These are phyloP conservation scores for Megalurothrips usitatus DNA, from an alignment of 2,888 invertebrate genomes.

Conservation along the genomic window DNA sequence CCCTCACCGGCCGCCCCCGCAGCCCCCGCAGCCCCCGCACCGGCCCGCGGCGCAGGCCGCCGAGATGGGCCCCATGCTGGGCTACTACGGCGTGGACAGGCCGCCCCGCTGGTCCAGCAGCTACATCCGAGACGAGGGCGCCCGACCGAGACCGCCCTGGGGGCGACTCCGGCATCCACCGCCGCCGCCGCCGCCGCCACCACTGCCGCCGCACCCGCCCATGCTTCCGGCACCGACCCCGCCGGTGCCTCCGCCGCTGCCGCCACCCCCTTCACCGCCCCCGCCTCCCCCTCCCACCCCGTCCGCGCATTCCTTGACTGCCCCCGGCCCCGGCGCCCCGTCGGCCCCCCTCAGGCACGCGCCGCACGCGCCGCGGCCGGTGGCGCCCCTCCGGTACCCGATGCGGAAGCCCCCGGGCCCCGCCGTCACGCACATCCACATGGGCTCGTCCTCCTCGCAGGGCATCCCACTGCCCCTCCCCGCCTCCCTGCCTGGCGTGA, in stretches of 20 bases:
- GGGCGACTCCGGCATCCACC: conserved; percentile 37
- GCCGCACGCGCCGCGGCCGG: too few species aligned
- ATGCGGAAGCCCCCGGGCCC: background rate
- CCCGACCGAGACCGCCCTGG: conserved; percentile 37
- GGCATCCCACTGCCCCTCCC: background rate
- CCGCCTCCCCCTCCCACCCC: conserved; percentile 29
- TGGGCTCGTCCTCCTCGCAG: background rate
- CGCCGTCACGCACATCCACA: conserved; percentile 12
- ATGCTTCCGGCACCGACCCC: conserved; percentile 60
- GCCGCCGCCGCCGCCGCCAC: conserved; percentile 54
- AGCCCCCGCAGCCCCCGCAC: conserved; percentile 29
- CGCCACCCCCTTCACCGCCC: conserved; percentile 29
- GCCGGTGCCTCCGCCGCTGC: conserved; percentile 43
- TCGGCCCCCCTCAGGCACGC: too few species aligned
- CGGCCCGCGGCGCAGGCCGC: conserved; percentile 24
- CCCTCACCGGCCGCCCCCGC: background rate
- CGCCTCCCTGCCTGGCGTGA: background rate
- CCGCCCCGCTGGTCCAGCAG: background rate
- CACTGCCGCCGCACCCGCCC: conserved; percentile 59
- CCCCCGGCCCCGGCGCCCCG: background rate
- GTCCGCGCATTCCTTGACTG: conserved; percentile 30
- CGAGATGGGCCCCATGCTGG: conserved; percentile 60
- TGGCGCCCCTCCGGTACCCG: conserved; percentile 17
- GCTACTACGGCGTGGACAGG: conserved; percentile 42
- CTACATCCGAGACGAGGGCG: conserved; percentile 37